A percentile compares a stretch with the other conserved stretches of the same genome.
Evolutionary conservation across 2,888 invertebrate genomes (phyloP).

Genomic region (Coecobrya sp.): DNA sequence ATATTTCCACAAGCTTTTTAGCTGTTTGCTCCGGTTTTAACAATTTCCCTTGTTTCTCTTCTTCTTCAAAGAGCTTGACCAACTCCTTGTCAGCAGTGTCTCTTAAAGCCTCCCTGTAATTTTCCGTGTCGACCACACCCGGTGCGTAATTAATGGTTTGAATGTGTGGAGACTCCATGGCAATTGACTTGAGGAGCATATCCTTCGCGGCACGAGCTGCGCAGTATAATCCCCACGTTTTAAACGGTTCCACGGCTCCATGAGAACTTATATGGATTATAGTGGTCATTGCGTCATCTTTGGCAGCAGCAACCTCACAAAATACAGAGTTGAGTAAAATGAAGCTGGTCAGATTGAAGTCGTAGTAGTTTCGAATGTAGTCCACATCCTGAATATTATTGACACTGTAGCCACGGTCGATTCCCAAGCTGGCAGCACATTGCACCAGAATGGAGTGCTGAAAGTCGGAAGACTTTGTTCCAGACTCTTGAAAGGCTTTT

Average conservation of each 20-base stretch:
- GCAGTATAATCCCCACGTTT: conserved; percentile 94
- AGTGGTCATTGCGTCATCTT: not conserved
- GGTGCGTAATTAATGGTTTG: conserved; percentile 96
- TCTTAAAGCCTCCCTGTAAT: conserved; percentile 91
- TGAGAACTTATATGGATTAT: conserved; percentile 93
- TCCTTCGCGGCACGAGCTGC: conserved; percentile 96
- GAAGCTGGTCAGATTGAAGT: conserved; percentile 67
- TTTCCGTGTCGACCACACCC: conserved; percentile 96
- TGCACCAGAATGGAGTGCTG: conserved; percentile 71
- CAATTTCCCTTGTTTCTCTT: conserved; percentile 90
- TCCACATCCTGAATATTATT: conserved; percentile 56
- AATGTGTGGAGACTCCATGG: conserved; percentile 92
- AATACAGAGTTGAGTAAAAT: conserved; percentile 66
- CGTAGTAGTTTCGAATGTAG: conserved; percentile 60
- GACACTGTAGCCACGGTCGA: conserved; percentile 49
- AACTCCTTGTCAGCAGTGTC: conserved; percentile 90
- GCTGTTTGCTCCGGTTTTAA: conserved; percentile 93
- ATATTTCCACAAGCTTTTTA: conserved; percentile 91
- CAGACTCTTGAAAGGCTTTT: not conserved
- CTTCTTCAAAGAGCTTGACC: conserved; percentile 90
- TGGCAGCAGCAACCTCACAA: conserved; percentile 1
- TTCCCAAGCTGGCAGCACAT: conserved; percentile 69
- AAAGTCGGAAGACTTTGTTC: conserved; percentile 10
- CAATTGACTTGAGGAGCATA: conserved; percentile 91
- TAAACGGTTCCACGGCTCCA: conserved; percentile 93